Evolutionary conservation across 2,113 vertebrate genomes (phyloP).

Genomic region (Upupa epops): DNA sequence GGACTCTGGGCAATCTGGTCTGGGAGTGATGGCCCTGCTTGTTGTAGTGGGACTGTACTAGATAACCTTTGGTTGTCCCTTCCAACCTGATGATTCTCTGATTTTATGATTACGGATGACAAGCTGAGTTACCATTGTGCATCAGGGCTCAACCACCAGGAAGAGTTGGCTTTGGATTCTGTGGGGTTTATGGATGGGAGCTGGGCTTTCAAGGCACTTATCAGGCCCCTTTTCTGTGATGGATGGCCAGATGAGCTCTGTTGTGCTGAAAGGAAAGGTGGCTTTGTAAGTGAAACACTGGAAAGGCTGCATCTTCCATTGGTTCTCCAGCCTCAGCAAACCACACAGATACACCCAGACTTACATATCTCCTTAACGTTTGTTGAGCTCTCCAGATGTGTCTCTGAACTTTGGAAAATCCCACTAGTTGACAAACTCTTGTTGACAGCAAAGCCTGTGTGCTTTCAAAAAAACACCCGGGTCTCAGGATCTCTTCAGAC

Average conservation of each 20-base stretch:
- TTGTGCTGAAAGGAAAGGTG: background rate
- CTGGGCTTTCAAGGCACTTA: background rate
- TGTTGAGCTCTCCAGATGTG: background rate
- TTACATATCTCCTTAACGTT: background rate
- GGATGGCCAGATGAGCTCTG: background rate
- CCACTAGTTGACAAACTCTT: background rate
- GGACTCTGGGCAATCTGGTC: too few relatives aligned
- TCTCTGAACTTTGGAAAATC: background rate
- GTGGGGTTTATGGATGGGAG: background rate
- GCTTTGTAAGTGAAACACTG: background rate
- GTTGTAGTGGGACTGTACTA: too few relatives aligned
- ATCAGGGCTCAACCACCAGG: background rate
- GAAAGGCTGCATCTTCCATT: background rate
- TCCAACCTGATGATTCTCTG: too few relatives aligned
- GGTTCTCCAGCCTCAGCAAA: background rate
- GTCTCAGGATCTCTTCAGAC: background rate
- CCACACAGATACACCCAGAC: rapidly evolving
- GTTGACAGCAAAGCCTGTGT: background rate
- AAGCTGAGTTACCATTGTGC: background rate
- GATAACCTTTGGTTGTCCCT: too few relatives aligned
- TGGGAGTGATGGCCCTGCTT: too few relatives aligned
- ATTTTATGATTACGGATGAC: background rate
- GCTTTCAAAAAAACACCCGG: background rate
- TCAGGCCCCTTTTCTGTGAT: background rate
- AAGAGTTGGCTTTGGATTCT: background rate